A percentile compares a stretch with the other conserved stretches of the same genome.
Conservation (phyloP, 2,113 vertebrate genomes). For the Halcyon malimbica region DNA sequence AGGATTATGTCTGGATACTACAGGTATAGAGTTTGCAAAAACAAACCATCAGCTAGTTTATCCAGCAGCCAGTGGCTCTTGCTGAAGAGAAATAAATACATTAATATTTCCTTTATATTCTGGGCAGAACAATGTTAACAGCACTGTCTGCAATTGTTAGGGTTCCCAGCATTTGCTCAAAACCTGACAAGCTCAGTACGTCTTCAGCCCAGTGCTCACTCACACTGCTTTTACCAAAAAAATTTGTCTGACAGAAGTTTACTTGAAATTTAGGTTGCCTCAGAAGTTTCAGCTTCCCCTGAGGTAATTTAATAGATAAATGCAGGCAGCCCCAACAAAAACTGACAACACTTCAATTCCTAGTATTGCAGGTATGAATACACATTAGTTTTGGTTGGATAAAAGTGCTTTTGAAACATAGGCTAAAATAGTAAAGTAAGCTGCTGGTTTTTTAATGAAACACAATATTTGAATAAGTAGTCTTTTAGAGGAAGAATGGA, state of each 20-base stretch:
- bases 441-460: neutral
- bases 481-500: neutral
- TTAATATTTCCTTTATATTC: neutral
- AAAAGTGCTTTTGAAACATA: neutral
- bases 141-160: neutral
- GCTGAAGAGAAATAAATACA: neutral
- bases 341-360: neutral
- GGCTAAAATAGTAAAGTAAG: neutral
- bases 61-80: neutral
- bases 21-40: neutral
- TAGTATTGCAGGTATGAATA: neutral
- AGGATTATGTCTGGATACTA: neutral
- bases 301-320: conserved; percentile 25
- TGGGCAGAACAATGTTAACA: neutral
- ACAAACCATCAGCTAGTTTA: neutral
- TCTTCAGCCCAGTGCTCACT: neutral
- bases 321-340: conserved; percentile 11
- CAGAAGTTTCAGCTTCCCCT: neutral
- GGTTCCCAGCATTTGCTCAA: neutral
- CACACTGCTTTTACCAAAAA: neutral
- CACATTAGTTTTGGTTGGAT: neutral
- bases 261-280: neutral
- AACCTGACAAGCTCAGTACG: neutral
- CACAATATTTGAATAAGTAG: neutral
- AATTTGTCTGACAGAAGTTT: neutral